phyloP scores from a whole-genome alignment of 2,797 vertebrate genomes.

The Microcaecilia unicolor region DNA sequence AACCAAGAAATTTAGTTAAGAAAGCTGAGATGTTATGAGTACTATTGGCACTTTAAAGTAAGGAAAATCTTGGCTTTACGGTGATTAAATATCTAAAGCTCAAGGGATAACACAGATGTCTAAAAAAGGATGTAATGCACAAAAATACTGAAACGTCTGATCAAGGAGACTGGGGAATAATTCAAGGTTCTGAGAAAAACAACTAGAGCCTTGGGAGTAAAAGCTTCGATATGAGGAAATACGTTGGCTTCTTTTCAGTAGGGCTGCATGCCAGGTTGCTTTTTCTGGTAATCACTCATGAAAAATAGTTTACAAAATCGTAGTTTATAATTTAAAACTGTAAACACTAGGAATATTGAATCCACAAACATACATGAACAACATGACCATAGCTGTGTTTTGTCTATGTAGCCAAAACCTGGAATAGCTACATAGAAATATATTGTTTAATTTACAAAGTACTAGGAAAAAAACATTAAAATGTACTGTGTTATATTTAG shows the following conservation, averaged over 20 bases:
- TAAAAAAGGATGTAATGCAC: conserved; percentile 8
- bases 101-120: conserved; percentile 3
- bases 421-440: no score
- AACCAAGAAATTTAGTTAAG: neutral
- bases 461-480: no score
- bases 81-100: conserved; percentile 19
- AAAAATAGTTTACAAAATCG: conserved; percentile 29
- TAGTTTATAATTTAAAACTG: no score
- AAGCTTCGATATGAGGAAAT: conserved; percentile 23
- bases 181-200: conserved; percentile 28
- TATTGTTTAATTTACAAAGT: no score
- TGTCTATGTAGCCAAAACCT: no score
- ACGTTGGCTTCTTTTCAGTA: conserved; percentile 22
- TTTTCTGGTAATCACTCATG: conserved; percentile 40
- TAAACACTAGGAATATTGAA: no score
- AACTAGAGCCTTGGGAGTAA: conserved; percentile 18
- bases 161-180: conserved; percentile 21
- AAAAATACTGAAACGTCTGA: conserved; percentile 7
- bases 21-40: conserved; percentile 3
- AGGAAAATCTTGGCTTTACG: neutral
- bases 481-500: no score
- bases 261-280: conserved; percentile 24
- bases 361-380: no score
- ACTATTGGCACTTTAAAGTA: neutral
- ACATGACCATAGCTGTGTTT: no score